These are phyloP conservation scores for Epirrhoe alternata DNA, from an alignment of 2,888 invertebrate genomes.

Conservation along the genomic window DNA sequence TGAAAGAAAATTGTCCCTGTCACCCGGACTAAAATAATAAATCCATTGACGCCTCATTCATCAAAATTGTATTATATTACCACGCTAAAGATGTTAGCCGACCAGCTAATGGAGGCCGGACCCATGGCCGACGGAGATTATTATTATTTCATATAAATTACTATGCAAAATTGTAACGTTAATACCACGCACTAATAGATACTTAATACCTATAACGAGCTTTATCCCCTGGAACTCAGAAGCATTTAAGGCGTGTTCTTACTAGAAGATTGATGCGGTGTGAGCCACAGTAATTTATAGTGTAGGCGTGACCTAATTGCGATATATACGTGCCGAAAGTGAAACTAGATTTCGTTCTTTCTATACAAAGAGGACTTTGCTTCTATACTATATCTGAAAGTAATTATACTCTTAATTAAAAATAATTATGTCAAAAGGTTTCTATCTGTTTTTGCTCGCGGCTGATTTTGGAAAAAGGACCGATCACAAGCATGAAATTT, in stretches of 20 bases:
- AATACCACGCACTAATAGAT: background rate
- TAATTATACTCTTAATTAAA: background rate
- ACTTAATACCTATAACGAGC: slow-evolving; percentile 7
- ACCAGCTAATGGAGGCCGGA: no score
- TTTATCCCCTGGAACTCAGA: slow-evolving; percentile 9
- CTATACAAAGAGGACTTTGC: no score
- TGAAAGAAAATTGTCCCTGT: no score
- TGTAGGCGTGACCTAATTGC: slow-evolving; percentile 23
- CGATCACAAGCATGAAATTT: no score
- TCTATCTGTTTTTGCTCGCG: no score
- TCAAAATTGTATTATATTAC: no score
- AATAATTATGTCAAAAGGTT: no score
- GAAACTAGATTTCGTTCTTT: slow-evolving; percentile 37
- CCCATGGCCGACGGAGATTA: no score
- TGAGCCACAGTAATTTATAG: slow-evolving; percentile 28
- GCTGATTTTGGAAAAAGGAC: no score
- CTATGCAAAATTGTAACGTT: background rate
- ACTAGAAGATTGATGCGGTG: slow-evolving; percentile 23
- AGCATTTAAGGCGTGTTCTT: slow-evolving; percentile 21
- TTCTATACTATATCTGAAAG: background rate
- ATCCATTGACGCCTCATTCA: no score
- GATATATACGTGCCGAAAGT: slow-evolving; percentile 18
- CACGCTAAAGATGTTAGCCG: no score
- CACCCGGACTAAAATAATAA: no score
- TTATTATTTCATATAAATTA: background rate